Conservation (phyloP, 1,140 invertebrate species). For the Aphis craccivora region DNA sequence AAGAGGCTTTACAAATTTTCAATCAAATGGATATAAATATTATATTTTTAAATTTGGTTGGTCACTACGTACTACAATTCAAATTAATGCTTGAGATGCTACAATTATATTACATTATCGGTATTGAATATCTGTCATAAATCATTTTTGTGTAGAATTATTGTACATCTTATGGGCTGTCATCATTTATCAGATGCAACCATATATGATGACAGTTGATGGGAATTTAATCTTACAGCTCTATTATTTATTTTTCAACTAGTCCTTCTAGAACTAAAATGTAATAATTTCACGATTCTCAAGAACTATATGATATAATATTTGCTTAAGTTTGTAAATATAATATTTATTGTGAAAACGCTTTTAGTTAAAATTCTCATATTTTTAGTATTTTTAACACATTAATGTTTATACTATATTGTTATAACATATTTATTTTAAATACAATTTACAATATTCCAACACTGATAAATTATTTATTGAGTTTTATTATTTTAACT, state of each 20-base stretch:
- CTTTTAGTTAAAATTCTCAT: neutral
- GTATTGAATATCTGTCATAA: neutral
- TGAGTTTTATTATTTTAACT: neutral
- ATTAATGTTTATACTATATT: neutral
- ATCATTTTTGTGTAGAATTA: neutral
- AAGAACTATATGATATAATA: neutral
- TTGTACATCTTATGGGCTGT: neutral
- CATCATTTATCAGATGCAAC: neutral
- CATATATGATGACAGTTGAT: neutral
- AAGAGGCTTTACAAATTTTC: neutral
- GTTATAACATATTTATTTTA: neutral
- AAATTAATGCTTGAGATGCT: neutral
- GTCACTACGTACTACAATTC: neutral
- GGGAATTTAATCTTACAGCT: slow-evolving; percentile 6
- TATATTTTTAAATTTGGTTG: neutral
- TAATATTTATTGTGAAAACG: neutral
- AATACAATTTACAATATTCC: neutral
- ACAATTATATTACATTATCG: neutral
- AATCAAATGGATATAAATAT: neutral
- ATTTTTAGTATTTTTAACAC: neutral
- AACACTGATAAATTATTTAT: neutral
- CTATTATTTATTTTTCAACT: slow-evolving; percentile 4
- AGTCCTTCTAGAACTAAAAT: neutral
- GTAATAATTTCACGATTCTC: neutral
- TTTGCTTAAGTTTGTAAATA: neutral